Evolutionary conservation across 1,140 invertebrate species (phyloP).

Genomic region (Drosophila pseudoobscura): DNA sequence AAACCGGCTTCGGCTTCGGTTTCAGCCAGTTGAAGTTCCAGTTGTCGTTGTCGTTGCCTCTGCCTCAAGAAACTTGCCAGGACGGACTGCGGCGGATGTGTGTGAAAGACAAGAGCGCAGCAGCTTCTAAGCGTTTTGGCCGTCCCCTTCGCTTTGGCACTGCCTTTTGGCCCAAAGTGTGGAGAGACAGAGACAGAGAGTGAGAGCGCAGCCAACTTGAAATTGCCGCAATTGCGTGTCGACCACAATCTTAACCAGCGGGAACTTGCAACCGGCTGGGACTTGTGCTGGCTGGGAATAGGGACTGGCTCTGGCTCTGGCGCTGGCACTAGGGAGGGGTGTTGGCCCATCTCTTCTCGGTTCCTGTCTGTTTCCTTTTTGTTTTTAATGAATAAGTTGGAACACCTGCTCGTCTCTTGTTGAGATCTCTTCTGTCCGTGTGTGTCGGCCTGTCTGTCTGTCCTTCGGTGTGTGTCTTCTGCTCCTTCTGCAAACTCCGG

Average conservation of each 20-base stretch:
- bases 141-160: conserved; percentile 4
- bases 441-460: conserved; percentile 12
- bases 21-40: conserved; percentile 56
- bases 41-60: conserved; percentile 43
- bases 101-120: conserved; percentile 12
- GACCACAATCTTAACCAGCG: conserved; percentile 75
- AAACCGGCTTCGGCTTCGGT: conserved; percentile 77
- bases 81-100: conserved; percentile 75
- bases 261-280: conserved; percentile 55
- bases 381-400: conserved; percentile 79
- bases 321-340: conserved; percentile 30
- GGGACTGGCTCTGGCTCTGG: conserved; percentile 15
- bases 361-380: conserved; percentile 61
- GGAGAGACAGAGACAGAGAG: not conserved
- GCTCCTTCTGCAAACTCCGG: conserved; percentile 22
- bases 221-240: conserved; percentile 79
- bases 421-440: conserved; percentile 43
- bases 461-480: conserved; percentile 7
- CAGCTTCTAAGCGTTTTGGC: conserved; percentile 61
- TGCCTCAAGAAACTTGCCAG: conserved; percentile 59
- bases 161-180: conserved; percentile 25
- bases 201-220: conserved; percentile 65
- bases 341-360: conserved; percentile 42
- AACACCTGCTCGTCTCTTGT: conserved; percentile 71
- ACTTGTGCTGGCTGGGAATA: not conserved